Evolutionary conservation across 2,797 vertebrate genomes (phyloP), one percentile per base, ranked within the genome.

Genomic region (Protosalanx chinensis): DNA sequence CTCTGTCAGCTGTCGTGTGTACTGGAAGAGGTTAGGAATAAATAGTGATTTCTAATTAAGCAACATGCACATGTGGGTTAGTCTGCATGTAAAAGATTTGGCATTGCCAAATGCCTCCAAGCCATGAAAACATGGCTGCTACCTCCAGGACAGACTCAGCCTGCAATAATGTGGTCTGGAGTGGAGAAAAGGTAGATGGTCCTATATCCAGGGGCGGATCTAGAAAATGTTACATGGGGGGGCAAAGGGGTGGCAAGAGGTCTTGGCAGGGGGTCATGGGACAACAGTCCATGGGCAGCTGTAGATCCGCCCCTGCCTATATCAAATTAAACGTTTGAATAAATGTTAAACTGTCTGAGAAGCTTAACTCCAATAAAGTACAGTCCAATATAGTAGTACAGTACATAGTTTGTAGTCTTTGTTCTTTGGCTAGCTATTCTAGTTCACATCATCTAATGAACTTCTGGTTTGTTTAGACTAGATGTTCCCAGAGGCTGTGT

Each of bases 401-500:
- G 51, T 56, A 16, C 18, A 56, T 16, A 46, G 41, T 46, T 46
- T 2, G 41, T 46, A 10, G 13, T 46, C 41, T 56, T 16, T 56
- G 51, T 56, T 56, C 51, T n/a, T 56, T n/a, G 18, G 51, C 51
- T n/a, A 56, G 51, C 51, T 56, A 10, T n/a, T 56, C 51, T 1
- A 16, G 51, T n/a, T 56, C 15, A n/a, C 15, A 16, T 56, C 51
- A 56, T 16, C 51, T 56, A 56, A 56, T 56, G 46, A 8, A 8
- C 41, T 27, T 30, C 15, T 27, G 29, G 37, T 51, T 49, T 46
- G 23, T 29, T 66, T 51, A 23, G 23, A 15, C 13, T 23, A 49
- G 46, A 18, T 66, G 41, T 66, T 66, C 64, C 23, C 20, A 65
- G 20, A 27, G 64, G 37, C 41, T 46, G 41, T 46, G 41, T 41